Evolutionary conservation across 1,140 invertebrate genomes (phyloP), one percentile per base, ranked within the genome.

Genomic region (Pemphigus obesinymphae): DNA sequence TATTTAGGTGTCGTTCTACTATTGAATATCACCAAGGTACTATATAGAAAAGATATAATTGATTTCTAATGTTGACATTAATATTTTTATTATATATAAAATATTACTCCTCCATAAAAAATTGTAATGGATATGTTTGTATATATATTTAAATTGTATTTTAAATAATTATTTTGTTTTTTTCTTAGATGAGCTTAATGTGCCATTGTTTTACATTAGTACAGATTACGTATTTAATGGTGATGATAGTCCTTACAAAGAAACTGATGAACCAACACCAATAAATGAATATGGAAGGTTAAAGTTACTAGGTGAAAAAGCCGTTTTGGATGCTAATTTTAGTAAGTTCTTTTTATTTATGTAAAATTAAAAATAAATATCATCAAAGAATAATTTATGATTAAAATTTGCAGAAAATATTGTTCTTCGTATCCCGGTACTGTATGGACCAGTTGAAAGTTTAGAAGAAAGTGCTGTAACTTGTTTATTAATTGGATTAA

Each of bases 211-310:
- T 13, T 90, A 89, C 84, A 90, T 91, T 10, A 90, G 90, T 84
- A 90, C 89, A 81, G 90, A 90, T 84, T 91, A 90, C 86, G 89
- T 90, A 6, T 91, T 91, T 87, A 89, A 90, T 87, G 90, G 90
- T 6, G 87, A 85, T 26, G 85, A 85, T 78, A 87, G 89, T 50
- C 90, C 90, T 3, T 90, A 89, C 84, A 86, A 85, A 81, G 86
- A 86, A 55, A 85, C 85, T 58, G 88, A 86, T 75, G 72, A 80
- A 50, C 86, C 89, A 13, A 88, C 88, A 82, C 90, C 90, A 37
- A 82, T 90, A 0, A 91, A 90, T 84, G 86, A 87, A 72, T 91
- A 91, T 86, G 90, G 90, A 13, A 83, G 85, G 48, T 88, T 88
- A 58, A 91, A 91, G 85, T 82, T 87, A 11, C 86, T 88, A 34